Evolutionary conservation across 1,140 invertebrate genomes (phyloP).

Genomic region (Temnothorax curvispinosus): DNA sequence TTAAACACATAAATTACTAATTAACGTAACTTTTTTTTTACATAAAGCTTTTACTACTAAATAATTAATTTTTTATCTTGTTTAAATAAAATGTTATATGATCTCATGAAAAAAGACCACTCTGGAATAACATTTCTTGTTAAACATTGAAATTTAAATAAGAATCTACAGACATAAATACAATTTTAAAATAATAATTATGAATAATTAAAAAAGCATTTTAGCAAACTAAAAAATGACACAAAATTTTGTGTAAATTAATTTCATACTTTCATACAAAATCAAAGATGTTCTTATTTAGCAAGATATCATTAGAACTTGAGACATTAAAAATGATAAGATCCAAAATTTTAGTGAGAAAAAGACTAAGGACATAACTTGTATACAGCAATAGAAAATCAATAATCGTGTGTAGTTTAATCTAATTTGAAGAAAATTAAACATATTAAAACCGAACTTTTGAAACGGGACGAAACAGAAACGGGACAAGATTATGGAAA

Average conservation of each 20-base stretch:
- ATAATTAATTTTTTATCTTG: neutral
- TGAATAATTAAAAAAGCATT: neutral
- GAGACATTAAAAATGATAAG: neutral
- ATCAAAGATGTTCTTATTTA: neutral
- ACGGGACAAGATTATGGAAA: conserved; percentile 83
- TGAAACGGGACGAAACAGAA: conserved; percentile 49
- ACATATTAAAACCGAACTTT: neutral
- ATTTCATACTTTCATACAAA: neutral
- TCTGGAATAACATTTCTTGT: neutral
- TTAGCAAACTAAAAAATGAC: no score
- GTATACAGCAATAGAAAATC: neutral
- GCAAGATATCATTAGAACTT: neutral
- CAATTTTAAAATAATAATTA: neutral
- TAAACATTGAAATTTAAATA: neutral
- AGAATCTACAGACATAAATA: neutral
- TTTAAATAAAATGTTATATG: neutral
- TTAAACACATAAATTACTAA: neutral
- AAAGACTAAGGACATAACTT: neutral
- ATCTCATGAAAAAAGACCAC: neutral
- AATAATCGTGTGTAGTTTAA: neutral
- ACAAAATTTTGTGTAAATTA: neutral
- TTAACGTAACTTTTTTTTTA: neutral
- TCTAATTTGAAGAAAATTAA: neutral
- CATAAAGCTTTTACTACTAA: neutral
- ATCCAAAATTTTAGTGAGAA: neutral